phyloP scores from a whole-genome alignment of 2,113 vertebrate genomes.

The Cacatua alba region DNA sequence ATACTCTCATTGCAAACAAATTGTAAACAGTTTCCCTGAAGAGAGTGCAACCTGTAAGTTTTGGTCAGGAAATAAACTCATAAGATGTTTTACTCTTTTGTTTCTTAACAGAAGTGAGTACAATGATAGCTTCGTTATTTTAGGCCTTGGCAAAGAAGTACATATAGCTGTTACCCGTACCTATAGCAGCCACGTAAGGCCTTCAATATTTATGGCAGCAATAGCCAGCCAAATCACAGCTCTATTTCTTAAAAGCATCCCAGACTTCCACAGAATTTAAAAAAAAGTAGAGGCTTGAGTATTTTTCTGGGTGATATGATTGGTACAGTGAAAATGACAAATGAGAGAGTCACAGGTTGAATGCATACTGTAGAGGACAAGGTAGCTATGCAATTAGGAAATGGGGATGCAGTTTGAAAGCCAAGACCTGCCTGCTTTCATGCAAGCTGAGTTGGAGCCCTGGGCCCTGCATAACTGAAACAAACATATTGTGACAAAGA shows the following conservation, averaged over 20 bases:
- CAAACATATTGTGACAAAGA: neutral
- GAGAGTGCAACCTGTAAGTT: neutral
- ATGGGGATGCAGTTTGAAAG: neutral
- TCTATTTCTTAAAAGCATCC: neutral
- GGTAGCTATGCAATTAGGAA: neutral
- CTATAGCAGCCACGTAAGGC: neutral
- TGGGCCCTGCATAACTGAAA: neutral
- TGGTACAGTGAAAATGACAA: neutral
- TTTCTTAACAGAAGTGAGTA: neutral
- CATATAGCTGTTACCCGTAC: neutral
- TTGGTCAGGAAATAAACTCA: neutral
- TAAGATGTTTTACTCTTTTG: neutral
- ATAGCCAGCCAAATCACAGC: slow-evolving; percentile 5
- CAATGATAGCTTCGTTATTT: neutral
- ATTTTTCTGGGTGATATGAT: neutral
- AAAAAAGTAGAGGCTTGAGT: neutral
- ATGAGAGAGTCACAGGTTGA: neutral
- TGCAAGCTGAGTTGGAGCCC: neutral
- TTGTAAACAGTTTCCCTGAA: neutral
- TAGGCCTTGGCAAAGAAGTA: neutral
- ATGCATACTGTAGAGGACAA: neutral
- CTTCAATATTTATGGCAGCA: neutral
- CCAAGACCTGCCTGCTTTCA: neutral
- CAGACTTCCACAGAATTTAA: neutral
- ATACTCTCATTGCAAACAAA: neutral